These are phyloP conservation scores for Acomys russatus DNA, from an alignment of 2,797 vertebrate species.

Conservation along the genomic window DNA sequence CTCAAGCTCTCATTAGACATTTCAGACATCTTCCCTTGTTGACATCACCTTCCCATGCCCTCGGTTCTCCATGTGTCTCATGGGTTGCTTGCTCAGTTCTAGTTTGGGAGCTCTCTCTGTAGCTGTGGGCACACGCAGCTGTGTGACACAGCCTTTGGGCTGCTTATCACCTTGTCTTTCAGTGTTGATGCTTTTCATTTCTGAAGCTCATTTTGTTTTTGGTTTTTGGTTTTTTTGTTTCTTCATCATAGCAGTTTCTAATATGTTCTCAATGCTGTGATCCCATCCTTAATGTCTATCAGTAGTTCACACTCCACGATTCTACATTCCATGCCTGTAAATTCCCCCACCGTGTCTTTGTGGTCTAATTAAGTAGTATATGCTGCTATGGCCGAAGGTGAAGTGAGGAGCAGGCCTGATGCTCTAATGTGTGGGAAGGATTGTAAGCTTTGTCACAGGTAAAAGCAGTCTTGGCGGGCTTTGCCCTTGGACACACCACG, in stretches of 20 bases:
- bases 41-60: background rate
- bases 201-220: background rate
- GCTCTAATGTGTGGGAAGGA: too few relatives aligned
- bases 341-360: background rate
- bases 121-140: background rate
- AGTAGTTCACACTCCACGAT: background rate
- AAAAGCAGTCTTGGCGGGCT: too few relatives aligned
- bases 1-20: background rate
- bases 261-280: background rate
- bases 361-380: background rate
- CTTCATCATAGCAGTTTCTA: conserved; percentile 3
- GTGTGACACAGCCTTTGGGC: background rate
- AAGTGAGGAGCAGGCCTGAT: background rate
- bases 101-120: background rate
- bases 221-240: background rate
- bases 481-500: too few relatives aligned
- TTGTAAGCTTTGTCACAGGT: too few relatives aligned
- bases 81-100: background rate
- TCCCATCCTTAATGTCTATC: background rate
- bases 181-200: background rate
- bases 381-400: background rate
- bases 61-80: background rate
- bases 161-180: background rate
- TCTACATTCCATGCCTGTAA: background rate
- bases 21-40: background rate